Evolutionary conservation across 2,797 vertebrate species (phyloP).

Genomic region (Rhabdomys pumilio): DNA sequence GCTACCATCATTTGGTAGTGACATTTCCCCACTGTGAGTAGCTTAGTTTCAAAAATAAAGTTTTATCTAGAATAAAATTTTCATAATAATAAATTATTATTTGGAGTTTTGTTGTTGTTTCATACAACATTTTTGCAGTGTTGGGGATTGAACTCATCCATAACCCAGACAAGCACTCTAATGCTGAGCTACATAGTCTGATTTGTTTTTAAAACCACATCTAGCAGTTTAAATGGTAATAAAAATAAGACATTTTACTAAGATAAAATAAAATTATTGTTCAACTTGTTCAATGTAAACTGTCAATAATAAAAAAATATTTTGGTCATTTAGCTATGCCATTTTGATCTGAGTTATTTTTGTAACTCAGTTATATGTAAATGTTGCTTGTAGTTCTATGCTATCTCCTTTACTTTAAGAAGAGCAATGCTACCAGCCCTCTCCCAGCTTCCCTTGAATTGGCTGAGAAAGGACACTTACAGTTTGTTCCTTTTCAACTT

Average conservation of each 20-base stretch:
- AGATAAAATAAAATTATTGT: neutral
- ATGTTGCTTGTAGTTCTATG: neutral
- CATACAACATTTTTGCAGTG: neutral
- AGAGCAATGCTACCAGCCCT: neutral
- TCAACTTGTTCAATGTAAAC: neutral
- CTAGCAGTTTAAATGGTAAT: neutral
- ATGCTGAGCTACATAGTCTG: neutral
- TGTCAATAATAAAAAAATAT: neutral
- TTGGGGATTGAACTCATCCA: neutral
- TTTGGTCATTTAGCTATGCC: neutral
- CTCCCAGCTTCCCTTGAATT: neutral
- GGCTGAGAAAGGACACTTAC: neutral
- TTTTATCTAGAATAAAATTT: constrained; percentile 35
- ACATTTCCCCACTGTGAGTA: neutral
- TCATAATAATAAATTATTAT: neutral
- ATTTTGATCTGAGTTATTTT: neutral
- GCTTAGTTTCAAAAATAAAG: constrained; percentile 43
- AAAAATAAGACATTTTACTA: neutral
- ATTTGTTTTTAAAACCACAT: neutral
- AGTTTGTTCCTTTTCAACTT: neutral
- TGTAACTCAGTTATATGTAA: neutral
- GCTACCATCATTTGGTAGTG: neutral
- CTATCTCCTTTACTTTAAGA: neutral
- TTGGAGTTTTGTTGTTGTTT: neutral
- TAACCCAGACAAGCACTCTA: neutral